Conservation (phyloP, 1,140 invertebrate genomes). For the Capitella teleta region DNA sequence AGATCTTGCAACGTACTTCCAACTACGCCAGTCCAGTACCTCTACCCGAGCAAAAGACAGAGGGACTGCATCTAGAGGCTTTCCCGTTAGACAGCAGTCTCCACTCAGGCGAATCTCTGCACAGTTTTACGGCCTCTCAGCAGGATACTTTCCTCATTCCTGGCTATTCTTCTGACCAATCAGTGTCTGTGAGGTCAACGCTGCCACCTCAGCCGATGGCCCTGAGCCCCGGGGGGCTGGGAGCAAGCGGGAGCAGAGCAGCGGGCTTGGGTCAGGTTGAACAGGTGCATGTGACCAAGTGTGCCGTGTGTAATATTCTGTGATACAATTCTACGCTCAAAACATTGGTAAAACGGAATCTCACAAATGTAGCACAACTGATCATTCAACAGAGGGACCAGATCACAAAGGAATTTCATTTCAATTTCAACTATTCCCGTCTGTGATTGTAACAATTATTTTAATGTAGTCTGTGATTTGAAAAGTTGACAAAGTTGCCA, state of each 20-base stretch:
- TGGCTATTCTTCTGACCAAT: neutral
- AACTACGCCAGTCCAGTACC: slow-evolving; percentile 14
- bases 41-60: neutral
- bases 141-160: neutral
- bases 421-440: no score
- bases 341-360: no score
- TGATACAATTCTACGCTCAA: no score
- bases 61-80: neutral
- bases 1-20: slow-evolving; percentile 34
- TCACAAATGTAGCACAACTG: no score
- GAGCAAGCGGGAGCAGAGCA: neutral
- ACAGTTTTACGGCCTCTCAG: neutral
- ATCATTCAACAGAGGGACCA: no score
- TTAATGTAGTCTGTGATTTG: no score
- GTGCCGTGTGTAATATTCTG: slow-evolving; percentile 22
- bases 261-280: slow-evolving; percentile 9
- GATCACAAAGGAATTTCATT: no score
- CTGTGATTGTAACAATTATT: no score
- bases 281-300: slow-evolving; percentile 20
- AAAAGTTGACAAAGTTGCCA: no score
- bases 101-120: neutral
- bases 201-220: neutral
- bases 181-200: neutral
- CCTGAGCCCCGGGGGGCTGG: neutral
- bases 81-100: neutral